Base-by-base conservation (phyloP, 2,797 vertebrate genomes). In the Muscicapa striata region DNA sequence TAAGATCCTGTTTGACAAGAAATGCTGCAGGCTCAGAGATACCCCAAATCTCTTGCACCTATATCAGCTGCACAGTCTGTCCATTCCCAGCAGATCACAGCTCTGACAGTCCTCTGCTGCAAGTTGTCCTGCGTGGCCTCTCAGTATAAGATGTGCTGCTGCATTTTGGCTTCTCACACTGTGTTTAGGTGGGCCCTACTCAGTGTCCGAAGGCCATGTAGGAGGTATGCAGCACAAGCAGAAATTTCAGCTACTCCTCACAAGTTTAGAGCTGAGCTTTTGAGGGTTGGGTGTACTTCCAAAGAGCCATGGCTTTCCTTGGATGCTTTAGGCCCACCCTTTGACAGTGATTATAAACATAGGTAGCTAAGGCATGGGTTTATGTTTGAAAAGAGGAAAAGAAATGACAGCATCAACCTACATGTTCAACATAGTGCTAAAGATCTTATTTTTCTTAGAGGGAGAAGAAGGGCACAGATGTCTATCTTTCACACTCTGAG, bases 41-140 rank as follows among this genome's bases (percentile, higher is more conserved):
- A 10, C 19, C 10, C 40, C 45, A 67, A 61, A 54, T 80, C 26
- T 57, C 74, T 73, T 81, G 30, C 24, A 34, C 36, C 27, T 61
- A 0, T 1, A 1, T 29, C 2, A 1, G 12, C 11, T 77, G 22
- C 54, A 54, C 29, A 40, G 2, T 27, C 46, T 67, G 9, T 36
- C 34, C 19, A 18, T 45, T 63, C 29, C 69, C 26, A 80, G 69
- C 24, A 72, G 76, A 11, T 10, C 23, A 52, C 27, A 72, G n/a
- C 41, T 74, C 34, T 72, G 73, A 36, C 34, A 13, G 22, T 66
- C 30, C n/a, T 58, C 30, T 72, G 30, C 68, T 85, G 38, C 41
- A 40, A 20, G 34, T 46, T 81, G 21, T 68, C 64, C 48, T 79
- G 7, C 16, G 2, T 36, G 21, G 41, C 27, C 84, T 83, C 76